Base-by-base conservation (phyloP, 2,888 invertebrate species). In the Drosophila peninsularis region DNA sequence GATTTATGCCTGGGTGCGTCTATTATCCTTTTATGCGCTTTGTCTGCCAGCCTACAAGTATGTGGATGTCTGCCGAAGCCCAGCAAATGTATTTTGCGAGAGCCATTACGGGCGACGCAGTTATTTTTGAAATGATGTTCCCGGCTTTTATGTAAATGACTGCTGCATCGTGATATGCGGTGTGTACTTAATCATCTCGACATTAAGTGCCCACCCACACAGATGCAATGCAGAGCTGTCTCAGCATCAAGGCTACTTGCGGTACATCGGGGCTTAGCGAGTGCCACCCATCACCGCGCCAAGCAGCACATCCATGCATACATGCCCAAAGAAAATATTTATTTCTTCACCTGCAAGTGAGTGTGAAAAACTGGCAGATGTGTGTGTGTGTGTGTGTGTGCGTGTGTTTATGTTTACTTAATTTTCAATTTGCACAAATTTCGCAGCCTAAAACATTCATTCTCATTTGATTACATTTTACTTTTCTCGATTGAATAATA, bases 161-260 rank as follows among this genome's bases (percentile, higher is more conserved):
- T 63, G 63, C 75, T 79, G 82, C 85, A 84, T 62, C 70, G 62
- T 62, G 65, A 52, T 71, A 71, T 65, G 72, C 78, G 58, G 66
- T 68, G 77, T 81, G 69, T 86, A 81, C 79, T 83, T 81, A 86
- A 86, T 86, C 83, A 79, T 75, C 66, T 62, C 58, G 69, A 83
- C 86, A 80, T 76, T 86, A 86, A 83, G 78, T 80, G 68, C 68
- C 54, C 60, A 32, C 37, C 44, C 41, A 57, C 56, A 53, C 60
- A 62, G 62, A 55, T 56, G 65, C 56, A 65, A 39, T 60, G 71
- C 75, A 65, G 63, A 63, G 71, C 71, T 75, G 65, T 71, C 61
- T 66, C 67, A 61, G 62, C 6, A 49, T 14, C 65, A 72, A 65
- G 67, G 76, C 62, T 57, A 49, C 47, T 36, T 39, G 49, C 5